phyloP scores from a whole-genome alignment of 2,888 invertebrate species.

The Trachelus troglodyta region DNA sequence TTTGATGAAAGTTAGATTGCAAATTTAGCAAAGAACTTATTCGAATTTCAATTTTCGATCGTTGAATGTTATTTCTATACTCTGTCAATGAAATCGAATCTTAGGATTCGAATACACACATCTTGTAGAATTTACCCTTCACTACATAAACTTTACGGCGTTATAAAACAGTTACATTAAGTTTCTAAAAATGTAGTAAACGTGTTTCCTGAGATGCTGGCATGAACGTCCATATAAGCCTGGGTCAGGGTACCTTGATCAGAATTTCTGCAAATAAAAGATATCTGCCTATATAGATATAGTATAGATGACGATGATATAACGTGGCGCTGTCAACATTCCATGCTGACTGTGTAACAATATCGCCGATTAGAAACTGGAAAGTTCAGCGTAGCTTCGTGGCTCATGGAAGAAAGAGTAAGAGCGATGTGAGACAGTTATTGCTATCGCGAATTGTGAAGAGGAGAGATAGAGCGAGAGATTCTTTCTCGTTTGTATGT shows the following conservation, averaged over 20 bases:
- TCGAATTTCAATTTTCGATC: neutral
- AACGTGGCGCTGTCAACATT: neutral
- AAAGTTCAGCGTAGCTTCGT: neutral
- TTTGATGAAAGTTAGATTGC: slow-evolving; percentile 6
- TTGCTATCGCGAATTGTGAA: neutral
- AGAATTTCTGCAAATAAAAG: neutral
- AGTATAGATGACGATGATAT: neutral
- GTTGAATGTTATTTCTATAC: neutral
- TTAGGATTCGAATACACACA: neutral
- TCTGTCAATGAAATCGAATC: neutral
- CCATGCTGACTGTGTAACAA: neutral
- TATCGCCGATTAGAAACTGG: neutral
- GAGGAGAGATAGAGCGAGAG: neutral
- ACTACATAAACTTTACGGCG: neutral
- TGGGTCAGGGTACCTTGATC: neutral
- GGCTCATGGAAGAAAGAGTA: neutral
- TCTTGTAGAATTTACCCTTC: neutral
- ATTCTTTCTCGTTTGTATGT: neutral
- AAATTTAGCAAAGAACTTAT: neutral
- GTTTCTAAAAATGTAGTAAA: neutral
- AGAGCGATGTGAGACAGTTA: neutral
- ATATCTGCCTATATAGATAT: too few relatives aligned
- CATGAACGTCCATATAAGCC: neutral
- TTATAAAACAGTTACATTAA: neutral
- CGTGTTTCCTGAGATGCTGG: neutral